Evolutionary conservation across 1,140 invertebrate species (phyloP), one percentile per base, ranked within the genome.

Genomic region (Bombus ignitus): DNA sequence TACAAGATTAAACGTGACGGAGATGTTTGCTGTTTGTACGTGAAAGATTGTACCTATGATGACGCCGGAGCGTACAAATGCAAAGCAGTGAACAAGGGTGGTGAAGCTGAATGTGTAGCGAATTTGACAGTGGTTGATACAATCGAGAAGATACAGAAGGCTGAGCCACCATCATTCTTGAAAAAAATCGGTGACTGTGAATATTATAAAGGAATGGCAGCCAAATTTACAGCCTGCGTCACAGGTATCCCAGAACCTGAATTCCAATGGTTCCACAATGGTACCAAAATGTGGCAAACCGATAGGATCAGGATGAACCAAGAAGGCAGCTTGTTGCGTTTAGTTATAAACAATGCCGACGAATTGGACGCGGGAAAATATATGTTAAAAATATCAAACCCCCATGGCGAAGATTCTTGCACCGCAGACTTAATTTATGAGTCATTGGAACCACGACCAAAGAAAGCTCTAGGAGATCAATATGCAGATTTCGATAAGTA

Each of bases 171-270:
- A 35, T 96, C 97, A 5, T 99, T 99, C 96, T 94, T 99, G 81
- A 99, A 99, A 95, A 97, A 97, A 90, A 98, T 99, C 85, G 98
- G 98, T 0, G 98, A 98, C 93, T 97, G 97, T 47, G 98, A 99
- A 94, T 96, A 98, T 35, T 98, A 97, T 93, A 97, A 97, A 91
- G 97, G 98, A 15, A 98, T 98, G 97, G 97, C 97, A 32, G 98
- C 97, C 35, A 98, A 98, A 94, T 99, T 99, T 93, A 99, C 98
- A 28, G 98, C 98, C 53, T 98, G 98, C 92, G 96, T 97, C 53
- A 97, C 97, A 28, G 98, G 98, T 62, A 96, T 96, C 85, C 98
- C 98, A 0, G 98, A 98, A 74, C 98, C 98, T 1, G 97, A 98
- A 73, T 98, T 97, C 74, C 97, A 98, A 89, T 98, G 98, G 98